A percentile compares a stretch with the other conserved stretches of the same genome.
Conservation (phyloP, 2,113 vertebrate species). For the Petroica traversi region DNA sequence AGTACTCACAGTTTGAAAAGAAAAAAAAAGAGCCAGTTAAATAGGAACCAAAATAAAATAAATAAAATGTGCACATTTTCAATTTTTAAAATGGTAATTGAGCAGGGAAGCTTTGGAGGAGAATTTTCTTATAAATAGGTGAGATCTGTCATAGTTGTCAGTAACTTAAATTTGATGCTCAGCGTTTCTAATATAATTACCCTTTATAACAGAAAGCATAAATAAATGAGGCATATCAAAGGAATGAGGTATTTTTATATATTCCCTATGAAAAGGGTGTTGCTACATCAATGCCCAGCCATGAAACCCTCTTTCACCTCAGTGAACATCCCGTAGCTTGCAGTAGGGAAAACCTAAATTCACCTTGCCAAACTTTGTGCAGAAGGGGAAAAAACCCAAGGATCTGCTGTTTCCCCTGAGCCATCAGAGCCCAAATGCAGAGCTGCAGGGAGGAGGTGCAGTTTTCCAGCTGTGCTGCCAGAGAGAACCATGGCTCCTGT, state of each 20-base stretch:
- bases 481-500: conserved; percentile 46
- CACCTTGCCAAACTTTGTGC: fast-evolving
- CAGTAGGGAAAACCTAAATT: neutral
- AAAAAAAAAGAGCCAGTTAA: neutral
- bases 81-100: neutral
- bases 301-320: neutral
- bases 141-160: neutral
- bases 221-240: neutral
- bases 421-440: neutral
- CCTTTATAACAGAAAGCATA: neutral
- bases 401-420: neutral
- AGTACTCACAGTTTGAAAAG: neutral
- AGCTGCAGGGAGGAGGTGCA: neutral
- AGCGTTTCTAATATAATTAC: neutral
- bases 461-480: conserved; percentile 41
- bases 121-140: neutral
- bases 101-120: neutral
- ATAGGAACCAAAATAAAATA: conserved; percentile 2
- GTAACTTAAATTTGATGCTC: neutral
- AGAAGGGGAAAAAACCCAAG: neutral
- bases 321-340: neutral
- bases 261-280: neutral
- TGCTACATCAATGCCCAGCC: neutral
- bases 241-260: neutral
- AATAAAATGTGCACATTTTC: neutral